Base-by-base conservation (phyloP, 2,797 vertebrate species). In the Hoplostethus atlanticus region DNA sequence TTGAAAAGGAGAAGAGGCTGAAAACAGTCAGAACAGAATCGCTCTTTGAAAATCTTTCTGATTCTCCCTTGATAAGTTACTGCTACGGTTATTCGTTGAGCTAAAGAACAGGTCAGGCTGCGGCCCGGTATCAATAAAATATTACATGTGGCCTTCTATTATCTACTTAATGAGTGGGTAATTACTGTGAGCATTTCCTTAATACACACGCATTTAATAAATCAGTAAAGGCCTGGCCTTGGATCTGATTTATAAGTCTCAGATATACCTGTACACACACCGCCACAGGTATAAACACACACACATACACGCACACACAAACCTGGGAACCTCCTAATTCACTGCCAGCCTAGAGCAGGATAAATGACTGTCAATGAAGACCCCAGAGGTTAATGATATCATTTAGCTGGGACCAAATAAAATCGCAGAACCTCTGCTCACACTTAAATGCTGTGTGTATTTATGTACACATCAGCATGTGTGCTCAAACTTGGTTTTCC, bases 171-270 rank as follows among this genome's bases (percentile, higher is more conserved):
- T 57, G 55, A 67, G 48, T 42, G 30, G 34, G 9, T 55, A 21
- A 68, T 69, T 63, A 63, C 28, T 5, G 8, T 6, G 4, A 15
- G 21, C 52, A 53, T 48, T 28, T 42, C 42, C 54, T 80, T 60
- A 56, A 71, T 53, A 69, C 60, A 79, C 21, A 79, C 60, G 42
- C 48, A 69, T 58, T 79, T 67, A 67, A 50, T 55, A 30, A 44
- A 40, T 40, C 36, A 36, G 7, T 5, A 68, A 21, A 54, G 15
- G 17, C 10, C 0, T 17, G 38, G 25, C 30, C 36, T 28, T 40
- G 47, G 13, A 48, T 48, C 47, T 40, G 47, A 57, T 60, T 66
- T 47, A 72, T 71, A 6, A 47, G 47, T 30, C 51, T 36, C 47
- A 42, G 15, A 71, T 10, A 51, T 12, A 13, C 21, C 17, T 28